Percentiles rank a stretch among this genome's conserved stretches.
Evolutionary conservation across 2,113 vertebrate species (phyloP).

Genomic region (Gallinago paraguaiae): DNA sequence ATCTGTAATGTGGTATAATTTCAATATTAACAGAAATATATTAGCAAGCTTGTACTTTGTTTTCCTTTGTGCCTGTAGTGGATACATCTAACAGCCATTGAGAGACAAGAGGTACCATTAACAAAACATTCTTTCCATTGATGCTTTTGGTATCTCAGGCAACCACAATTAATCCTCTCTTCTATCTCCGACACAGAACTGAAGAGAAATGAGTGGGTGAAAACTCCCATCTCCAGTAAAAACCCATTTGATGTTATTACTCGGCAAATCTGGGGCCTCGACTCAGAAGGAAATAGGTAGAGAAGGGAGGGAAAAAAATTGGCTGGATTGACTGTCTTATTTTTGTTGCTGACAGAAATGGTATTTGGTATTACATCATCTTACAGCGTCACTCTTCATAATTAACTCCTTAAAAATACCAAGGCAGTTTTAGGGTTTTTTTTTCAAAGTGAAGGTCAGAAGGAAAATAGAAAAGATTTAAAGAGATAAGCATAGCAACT

Average conservation of each 20-base stretch:
- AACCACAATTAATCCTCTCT: slow-evolving; percentile 6
- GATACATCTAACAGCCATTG: not conserved
- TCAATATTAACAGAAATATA: not conserved
- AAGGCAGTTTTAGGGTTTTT: too few relatives aligned
- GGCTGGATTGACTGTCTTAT: not conserved
- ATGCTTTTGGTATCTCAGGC: not conserved
- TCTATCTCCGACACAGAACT: not conserved
- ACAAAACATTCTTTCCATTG: not conserved
- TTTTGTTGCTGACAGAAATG: not conserved
- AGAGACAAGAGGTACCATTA: not conserved
- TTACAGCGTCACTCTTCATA: not conserved
- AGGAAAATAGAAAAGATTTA: too few relatives aligned
- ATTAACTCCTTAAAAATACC: not conserved
- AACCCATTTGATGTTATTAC: not conserved
- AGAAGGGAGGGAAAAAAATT: accelerated
- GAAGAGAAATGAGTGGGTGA: not conserved
- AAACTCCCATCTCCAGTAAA: not conserved
- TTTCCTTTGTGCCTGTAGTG: not conserved
- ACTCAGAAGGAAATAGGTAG: not conserved
- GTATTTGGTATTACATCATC: accelerated
- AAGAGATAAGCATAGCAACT: too few relatives aligned
- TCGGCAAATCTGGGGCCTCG: not conserved
- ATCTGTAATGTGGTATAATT: accelerated
- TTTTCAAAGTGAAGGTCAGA: too few relatives aligned
- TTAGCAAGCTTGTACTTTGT: not conserved